A percentile compares a stretch with the other conserved stretches of the same genome.
Conservation (phyloP, 1,140 invertebrate species). For the Brachionus calyciflorus region DNA sequence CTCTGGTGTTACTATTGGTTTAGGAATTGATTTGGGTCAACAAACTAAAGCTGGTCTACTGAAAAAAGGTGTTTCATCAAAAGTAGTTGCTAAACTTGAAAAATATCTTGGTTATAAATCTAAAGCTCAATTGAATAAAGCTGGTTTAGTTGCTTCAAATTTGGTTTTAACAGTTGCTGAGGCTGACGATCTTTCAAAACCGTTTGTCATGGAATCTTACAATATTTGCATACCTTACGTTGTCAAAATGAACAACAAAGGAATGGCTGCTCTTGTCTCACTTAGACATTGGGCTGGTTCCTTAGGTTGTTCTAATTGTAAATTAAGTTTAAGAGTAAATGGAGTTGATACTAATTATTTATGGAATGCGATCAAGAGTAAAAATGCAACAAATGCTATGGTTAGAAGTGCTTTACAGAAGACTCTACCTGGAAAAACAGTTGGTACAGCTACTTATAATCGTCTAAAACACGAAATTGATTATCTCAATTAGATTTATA, state of each 20-base stretch:
- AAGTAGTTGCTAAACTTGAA: neutral
- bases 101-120: conserved; percentile 32
- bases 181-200: conserved; percentile 24
- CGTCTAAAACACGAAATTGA: conserved; percentile 8
- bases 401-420: neutral
- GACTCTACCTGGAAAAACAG: neutral
- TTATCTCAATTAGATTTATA: too few relatives aligned
- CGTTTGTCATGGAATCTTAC: conserved; percentile 21
- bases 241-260: conserved; percentile 1
- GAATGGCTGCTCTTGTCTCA: conserved; percentile 8
- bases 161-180: conserved; percentile 4
- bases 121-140: conserved; percentile 1
- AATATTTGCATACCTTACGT: neutral
- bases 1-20: conserved; percentile 26
- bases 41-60: conserved; percentile 9
- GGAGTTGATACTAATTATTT: conserved; percentile 10
- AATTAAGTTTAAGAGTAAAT: conserved; percentile 8
- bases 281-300: conserved; percentile 33
- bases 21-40: conserved; percentile 31
- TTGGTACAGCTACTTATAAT: neutral
- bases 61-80: neutral
- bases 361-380: conserved; percentile 1
- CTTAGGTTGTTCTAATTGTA: conserved; percentile 17
- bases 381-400: neutral
- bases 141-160: neutral